phyloP scores from a whole-genome alignment of 1,140 invertebrate species.

The Drosophila jambulina region DNA sequence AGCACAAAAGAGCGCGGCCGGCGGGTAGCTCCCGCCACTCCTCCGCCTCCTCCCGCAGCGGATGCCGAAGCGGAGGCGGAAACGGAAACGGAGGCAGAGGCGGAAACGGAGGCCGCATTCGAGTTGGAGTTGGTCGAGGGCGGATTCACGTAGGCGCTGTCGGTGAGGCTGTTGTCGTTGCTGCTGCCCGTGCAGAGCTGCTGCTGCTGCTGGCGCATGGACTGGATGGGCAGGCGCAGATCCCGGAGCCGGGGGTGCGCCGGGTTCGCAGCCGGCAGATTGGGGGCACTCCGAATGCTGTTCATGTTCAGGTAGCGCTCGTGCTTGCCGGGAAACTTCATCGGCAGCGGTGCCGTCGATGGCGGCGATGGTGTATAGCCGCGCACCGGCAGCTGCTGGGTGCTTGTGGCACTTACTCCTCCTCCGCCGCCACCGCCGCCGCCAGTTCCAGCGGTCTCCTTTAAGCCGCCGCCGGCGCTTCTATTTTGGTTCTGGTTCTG shows the following conservation, averaged over 20 bases:
- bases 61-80: constrained; percentile 32
- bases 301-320: constrained; percentile 89
- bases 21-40: constrained; percentile 14
- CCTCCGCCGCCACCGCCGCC: neutral
- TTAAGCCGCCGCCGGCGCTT: neutral
- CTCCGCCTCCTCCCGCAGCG: neutral
- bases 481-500: constrained; percentile 72
- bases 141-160: constrained; percentile 83
- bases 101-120: constrained; percentile 49
- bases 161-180: constrained; percentile 88
- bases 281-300: constrained; percentile 91
- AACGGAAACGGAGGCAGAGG: constrained; percentile 28
- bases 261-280: constrained; percentile 89
- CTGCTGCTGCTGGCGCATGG: constrained; percentile 84
- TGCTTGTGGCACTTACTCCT: constrained; percentile 29
- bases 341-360: constrained; percentile 91
- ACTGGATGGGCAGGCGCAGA: constrained; percentile 87
- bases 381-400: constrained; percentile 86
- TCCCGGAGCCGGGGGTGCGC: constrained; percentile 90
- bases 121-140: constrained; percentile 74
- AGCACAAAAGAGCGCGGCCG: constrained; percentile 79
- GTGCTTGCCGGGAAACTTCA: constrained; percentile 90
- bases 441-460: neutral
- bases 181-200: constrained; percentile 84
- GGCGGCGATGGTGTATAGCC: constrained; percentile 91